phyloP scores from a whole-genome alignment of 2,113 vertebrate genomes.

The Eclectus roratus region DNA sequence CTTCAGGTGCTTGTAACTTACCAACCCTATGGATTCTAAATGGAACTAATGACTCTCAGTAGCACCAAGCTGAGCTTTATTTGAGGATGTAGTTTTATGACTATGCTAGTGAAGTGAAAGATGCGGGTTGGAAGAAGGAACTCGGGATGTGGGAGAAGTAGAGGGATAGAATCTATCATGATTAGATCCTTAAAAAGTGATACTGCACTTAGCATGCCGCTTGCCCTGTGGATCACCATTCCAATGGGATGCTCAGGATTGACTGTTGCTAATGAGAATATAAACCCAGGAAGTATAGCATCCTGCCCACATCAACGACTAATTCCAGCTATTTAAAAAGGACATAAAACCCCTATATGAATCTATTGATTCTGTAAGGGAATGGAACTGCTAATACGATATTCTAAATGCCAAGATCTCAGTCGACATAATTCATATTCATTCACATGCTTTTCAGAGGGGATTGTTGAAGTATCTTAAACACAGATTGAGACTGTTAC shows the following conservation, averaged over 20 bases:
- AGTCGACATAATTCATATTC: background rate
- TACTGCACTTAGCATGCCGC: background rate
- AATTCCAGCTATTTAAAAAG: slow-evolving; percentile 16
- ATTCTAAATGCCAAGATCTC: slow-evolving; percentile 9
- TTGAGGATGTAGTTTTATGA: background rate
- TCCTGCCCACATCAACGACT: background rate
- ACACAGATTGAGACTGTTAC: background rate
- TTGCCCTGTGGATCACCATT: background rate
- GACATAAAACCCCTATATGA: background rate
- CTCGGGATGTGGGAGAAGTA: background rate
- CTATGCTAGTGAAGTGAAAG: background rate
- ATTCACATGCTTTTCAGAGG: background rate
- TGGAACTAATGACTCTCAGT: background rate
- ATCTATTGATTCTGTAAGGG: background rate
- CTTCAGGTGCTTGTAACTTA: background rate
- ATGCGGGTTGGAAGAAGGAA: background rate
- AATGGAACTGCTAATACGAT: background rate
- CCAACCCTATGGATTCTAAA: background rate
- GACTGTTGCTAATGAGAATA: slow-evolving; percentile 15
- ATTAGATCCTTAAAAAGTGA: background rate
- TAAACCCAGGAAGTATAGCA: slow-evolving; percentile 2
- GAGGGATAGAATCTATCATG: background rate
- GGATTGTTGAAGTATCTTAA: background rate
- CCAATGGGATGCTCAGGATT: background rate
- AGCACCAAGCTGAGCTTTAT: background rate